These are phyloP conservation scores for Cuniculus paca DNA, from an alignment of 2,797 vertebrate genomes.

Conservation along the genomic window DNA sequence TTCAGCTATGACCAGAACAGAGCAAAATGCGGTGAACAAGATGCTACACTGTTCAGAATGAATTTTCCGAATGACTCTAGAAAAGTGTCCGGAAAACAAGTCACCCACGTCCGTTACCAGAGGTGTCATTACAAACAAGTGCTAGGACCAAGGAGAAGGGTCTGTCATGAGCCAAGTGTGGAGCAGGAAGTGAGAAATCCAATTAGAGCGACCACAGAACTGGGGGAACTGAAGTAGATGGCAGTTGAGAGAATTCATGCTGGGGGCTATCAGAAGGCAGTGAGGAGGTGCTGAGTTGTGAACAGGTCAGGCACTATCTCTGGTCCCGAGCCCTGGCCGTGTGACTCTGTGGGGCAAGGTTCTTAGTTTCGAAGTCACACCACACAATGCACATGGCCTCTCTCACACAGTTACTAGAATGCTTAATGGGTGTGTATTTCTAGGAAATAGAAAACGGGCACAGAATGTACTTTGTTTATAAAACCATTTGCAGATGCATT, in stretches of 20 bases:
- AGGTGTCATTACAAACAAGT: neutral
- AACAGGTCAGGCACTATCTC: neutral
- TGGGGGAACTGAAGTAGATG: neutral
- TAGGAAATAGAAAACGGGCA: neutral
- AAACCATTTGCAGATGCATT: neutral
- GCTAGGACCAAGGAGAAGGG: rapidly evolving
- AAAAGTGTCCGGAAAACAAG: neutral
- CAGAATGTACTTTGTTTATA: neutral
- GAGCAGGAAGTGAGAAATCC: neutral
- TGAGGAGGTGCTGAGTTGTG: rapidly evolving
- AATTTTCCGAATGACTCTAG: neutral
- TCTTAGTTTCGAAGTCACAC: neutral
- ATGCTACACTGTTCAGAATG: neutral
- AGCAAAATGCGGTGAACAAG: neutral
- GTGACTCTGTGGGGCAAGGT: neutral
- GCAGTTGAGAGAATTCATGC: neutral
- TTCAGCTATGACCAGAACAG: neutral
- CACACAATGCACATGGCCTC: neutral
- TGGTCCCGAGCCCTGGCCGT: neutral
- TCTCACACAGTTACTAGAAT: neutral
- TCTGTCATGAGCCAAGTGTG: neutral
- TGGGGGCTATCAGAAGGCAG: rapidly evolving
- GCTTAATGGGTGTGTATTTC: neutral
- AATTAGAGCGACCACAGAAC: neutral
- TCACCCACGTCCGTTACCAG: neutral